Evolutionary conservation across 2,113 vertebrate genomes (phyloP), one percentile per base, ranked within the genome.

Genomic region (Beaufortia kweichowensis): DNA sequence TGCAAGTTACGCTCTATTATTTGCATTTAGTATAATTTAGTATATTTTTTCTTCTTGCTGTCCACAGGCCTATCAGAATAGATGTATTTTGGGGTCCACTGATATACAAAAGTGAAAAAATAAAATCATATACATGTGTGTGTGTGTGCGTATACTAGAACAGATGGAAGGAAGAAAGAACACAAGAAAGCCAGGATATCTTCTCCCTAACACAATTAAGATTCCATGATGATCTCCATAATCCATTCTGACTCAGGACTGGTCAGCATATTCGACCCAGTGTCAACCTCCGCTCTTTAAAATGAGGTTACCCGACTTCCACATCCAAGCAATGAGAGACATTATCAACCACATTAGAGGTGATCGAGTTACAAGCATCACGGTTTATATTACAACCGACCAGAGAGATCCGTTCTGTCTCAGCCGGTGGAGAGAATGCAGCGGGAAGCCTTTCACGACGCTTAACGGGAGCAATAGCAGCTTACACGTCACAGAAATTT

Each of bases 141-240:
- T 19, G 53, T 33, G 70, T 53, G 66, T 6, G 76, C 2, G 50
- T 35, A 9, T 5, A 73, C 12, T 11, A 35, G 23, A 68, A 59
- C 71, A 80, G 39, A 67, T 69, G 50, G 62, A 78, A 68, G 76
- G 85, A 81, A 85, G 63, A 77, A 46, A 85, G 53, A 74, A 60
- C 70, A 66, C 67, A 55, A 46, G 19, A 68, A 43, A 39, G 63
- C 29, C 53, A 26, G n/a, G 48, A 57, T 43, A 69, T 50, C 61
- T 56, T 70, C 69, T 75, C 60, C 78, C 74, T 66, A 87, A 87
- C 78, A 72, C 66, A 85, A 87, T 86, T 80, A 83, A 77, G 68
- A 84, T 63, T 82, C 77, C 79, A 65, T 77, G 85, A 84, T 77
- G 84, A 79, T 70, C 15, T 50, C 15, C 26, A 86, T 87, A 86